These are phyloP conservation scores for Drosophila neonasuta DNA, from an alignment of 2,888 invertebrate species.

Conservation along the genomic window DNA sequence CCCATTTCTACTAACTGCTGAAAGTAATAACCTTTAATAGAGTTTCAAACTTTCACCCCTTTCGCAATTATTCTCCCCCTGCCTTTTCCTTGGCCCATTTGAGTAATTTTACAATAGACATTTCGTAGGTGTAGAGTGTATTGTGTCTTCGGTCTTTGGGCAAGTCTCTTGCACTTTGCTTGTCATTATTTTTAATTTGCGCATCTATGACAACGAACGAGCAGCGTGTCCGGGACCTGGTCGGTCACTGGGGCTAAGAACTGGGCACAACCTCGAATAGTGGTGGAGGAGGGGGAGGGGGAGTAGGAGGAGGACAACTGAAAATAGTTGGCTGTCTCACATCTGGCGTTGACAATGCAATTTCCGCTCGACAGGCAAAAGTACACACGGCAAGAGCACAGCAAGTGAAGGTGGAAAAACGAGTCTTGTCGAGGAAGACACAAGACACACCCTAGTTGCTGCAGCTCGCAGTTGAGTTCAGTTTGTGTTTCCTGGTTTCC, in stretches of 20 bases:
- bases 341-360: conserved; percentile 73
- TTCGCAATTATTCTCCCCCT: neutral
- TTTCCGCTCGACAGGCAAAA: conserved; percentile 61
- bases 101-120: neutral
- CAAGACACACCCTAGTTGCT: conserved; percentile 21
- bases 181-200: conserved; percentile 70
- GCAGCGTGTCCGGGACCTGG: conserved; percentile 8
- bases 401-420: conserved; percentile 14
- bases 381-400: conserved; percentile 32
- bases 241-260: conserved; percentile 14
- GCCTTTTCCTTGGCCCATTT: conserved; percentile 11
- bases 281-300: too few species aligned
- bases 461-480: conserved; percentile 15
- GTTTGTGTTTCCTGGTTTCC: conserved; percentile 37
- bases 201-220: conserved; percentile 56
- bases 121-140: conserved; percentile 8
- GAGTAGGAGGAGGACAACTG: conserved; percentile 3
- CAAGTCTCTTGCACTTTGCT: conserved; percentile 10
- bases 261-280: neutral
- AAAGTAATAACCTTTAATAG: neutral
- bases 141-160: neutral
- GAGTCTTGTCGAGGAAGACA: conserved; percentile 10
- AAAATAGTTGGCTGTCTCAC: conserved; percentile 36
- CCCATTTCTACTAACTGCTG: neutral
- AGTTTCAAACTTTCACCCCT: neutral